Conservation (phyloP, 1,140 invertebrate genomes). For the Pseudomyrmex pallidus region DNA sequence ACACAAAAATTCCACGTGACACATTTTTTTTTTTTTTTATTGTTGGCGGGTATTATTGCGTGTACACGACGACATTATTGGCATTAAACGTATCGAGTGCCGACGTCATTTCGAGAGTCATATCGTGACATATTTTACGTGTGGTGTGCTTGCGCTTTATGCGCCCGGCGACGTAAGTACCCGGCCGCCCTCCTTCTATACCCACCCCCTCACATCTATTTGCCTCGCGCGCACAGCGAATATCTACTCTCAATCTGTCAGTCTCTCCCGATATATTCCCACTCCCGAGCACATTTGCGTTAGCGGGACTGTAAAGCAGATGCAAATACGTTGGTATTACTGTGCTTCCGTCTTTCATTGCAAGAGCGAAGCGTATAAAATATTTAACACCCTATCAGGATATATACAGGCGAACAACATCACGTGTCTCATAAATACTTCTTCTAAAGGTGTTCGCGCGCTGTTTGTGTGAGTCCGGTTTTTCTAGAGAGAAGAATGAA, state of each 20-base stretch:
- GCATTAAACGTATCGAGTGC: slow-evolving; percentile 12
- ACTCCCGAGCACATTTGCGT: slow-evolving; percentile 50
- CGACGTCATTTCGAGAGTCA: slow-evolving; percentile 10
- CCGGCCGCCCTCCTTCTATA: too few species aligned
- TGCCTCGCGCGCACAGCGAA: slow-evolving; percentile 38
- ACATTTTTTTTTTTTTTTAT: not conserved
- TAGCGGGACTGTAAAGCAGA: slow-evolving; percentile 55
- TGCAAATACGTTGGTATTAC: slow-evolving; percentile 59
- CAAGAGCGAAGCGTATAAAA: slow-evolving; percentile 53
- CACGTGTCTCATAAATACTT: slow-evolving; percentile 43
- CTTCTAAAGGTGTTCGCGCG: not conserved
- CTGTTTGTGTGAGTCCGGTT: not conserved
- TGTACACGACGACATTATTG: not conserved
- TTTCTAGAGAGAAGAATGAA: not conserved
- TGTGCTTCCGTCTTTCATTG: slow-evolving; percentile 47
- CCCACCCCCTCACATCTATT: not conserved
- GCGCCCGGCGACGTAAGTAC: slow-evolving; percentile 38
- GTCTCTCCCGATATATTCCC: slow-evolving; percentile 40
- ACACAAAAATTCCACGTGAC: too few species aligned
- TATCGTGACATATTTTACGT: slow-evolving; percentile 44
- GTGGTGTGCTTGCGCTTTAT: slow-evolving; percentile 23
- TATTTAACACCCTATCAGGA: slow-evolving; percentile 52
- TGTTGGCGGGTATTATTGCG: too few species aligned
- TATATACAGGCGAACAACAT: slow-evolving; percentile 35
- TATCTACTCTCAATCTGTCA: slow-evolving; percentile 68